phyloP scores from a whole-genome alignment of 2,888 invertebrate species.

The Folsomia candida region DNA sequence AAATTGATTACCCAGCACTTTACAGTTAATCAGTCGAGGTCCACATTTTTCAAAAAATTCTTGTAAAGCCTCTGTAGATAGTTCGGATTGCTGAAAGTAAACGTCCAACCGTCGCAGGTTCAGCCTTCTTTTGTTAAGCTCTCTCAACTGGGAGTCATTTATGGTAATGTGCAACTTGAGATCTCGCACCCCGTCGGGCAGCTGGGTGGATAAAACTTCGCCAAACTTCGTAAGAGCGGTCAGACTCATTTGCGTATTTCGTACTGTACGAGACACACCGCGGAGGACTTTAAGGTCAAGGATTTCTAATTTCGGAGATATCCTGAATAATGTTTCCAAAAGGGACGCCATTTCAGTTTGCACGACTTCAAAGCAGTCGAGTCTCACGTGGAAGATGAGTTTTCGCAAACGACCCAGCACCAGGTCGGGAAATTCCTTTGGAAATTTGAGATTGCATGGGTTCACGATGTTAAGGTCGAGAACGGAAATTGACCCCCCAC shows the following conservation, averaged over 20 bases:
- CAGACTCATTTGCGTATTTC: conserved; percentile 6
- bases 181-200: conserved; percentile 15
- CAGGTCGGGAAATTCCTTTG: conserved; percentile 26
- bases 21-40: conserved; percentile 22
- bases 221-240: conserved; percentile 19
- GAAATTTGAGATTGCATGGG: conserved; percentile 28
- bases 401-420: conserved; percentile 16
- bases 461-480: conserved; percentile 24
- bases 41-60: conserved; percentile 19
- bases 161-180: conserved; percentile 26
- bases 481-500: conserved; percentile 20
- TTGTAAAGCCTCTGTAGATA: conserved; percentile 18
- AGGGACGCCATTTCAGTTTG: conserved; percentile 30
- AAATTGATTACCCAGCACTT: conserved; percentile 29
- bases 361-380: conserved; percentile 18
- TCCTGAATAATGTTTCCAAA: conserved; percentile 13
- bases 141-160: conserved; percentile 22
- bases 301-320: conserved; percentile 16
- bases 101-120: conserved; percentile 21
- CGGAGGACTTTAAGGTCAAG: conserved; percentile 22
- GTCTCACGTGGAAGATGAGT: conserved; percentile 22
- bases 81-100: conserved; percentile 27
- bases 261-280: conserved; percentile 16
- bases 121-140: conserved; percentile 12
- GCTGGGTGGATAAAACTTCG: conserved; percentile 17